Percentiles rank a stretch among this genome's conserved stretches.
Conservation (phyloP, 2,113 vertebrate genomes). For the Hylia prasina region DNA sequence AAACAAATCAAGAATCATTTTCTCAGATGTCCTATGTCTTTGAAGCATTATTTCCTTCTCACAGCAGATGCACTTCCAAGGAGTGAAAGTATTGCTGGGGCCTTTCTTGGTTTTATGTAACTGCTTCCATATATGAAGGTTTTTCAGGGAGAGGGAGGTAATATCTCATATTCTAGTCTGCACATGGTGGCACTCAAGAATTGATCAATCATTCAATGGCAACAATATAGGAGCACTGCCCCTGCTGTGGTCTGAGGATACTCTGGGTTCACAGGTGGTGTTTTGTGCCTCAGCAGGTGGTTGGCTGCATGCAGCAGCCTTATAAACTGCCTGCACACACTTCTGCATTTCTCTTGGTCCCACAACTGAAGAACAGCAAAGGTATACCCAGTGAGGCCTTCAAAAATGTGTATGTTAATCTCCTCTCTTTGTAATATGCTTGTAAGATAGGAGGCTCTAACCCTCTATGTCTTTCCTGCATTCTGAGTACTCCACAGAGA, state of each 20-base stretch:
- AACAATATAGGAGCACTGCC: background rate
- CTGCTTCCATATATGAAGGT: background rate
- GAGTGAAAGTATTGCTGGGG: background rate
- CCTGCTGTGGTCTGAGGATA: background rate
- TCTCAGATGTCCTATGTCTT: background rate
- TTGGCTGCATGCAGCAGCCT: background rate
- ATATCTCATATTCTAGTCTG: background rate
- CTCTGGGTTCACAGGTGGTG: accelerated
- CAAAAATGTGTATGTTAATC: background rate
- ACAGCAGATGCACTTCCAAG: background rate
- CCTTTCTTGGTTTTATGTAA: background rate
- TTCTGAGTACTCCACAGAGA: background rate
- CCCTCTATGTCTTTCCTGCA: background rate
- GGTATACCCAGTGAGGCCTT: background rate
- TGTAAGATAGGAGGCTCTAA: background rate
- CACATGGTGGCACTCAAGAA: background rate
- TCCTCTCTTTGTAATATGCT: background rate
- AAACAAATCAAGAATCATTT: background rate
- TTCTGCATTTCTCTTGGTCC: background rate
- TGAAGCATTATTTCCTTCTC: background rate
- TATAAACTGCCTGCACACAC: background rate
- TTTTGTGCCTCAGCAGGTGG: background rate
- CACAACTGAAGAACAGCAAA: background rate
- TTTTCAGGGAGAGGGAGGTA: background rate
- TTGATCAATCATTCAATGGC: accelerated